Conservation (phyloP, 2,797 vertebrate species). For the Eidolon dupreanum region DNA sequence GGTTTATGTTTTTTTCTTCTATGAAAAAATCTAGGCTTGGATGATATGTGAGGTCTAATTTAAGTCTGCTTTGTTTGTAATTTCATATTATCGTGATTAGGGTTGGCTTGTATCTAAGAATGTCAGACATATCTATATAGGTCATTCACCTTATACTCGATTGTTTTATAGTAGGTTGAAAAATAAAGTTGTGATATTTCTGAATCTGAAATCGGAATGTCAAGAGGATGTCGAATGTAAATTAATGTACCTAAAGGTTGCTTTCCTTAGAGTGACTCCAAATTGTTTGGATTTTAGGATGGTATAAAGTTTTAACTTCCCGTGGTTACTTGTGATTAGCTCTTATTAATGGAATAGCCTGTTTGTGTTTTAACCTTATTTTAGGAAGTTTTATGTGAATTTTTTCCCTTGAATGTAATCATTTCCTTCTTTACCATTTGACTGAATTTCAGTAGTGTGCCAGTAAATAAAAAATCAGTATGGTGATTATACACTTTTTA, state of each 20-base stretch:
- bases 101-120: not conserved
- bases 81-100: not conserved
- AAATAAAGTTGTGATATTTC: not conserved
- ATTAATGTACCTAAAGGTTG: not conserved
- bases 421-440: not conserved
- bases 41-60: not conserved
- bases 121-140: not conserved
- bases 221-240: not conserved
- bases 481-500: not conserved
- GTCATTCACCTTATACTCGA: not conserved
- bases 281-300: not conserved
- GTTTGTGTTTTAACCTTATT: not conserved
- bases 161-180: not conserved
- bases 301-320: not conserved
- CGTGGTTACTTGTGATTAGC: not conserved
- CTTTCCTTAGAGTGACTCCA: not conserved
- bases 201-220: not conserved
- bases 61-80: not conserved
- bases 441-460: not conserved
- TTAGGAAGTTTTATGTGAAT: not conserved
- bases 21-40: not conserved
- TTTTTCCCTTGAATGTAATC: not conserved
- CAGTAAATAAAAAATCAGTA: not conserved
- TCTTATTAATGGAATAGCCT: not conserved
- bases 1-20: not conserved